These are phyloP conservation scores for Calosoma granatense DNA, from an alignment of 1,140 invertebrate species.

Conservation along the genomic window DNA sequence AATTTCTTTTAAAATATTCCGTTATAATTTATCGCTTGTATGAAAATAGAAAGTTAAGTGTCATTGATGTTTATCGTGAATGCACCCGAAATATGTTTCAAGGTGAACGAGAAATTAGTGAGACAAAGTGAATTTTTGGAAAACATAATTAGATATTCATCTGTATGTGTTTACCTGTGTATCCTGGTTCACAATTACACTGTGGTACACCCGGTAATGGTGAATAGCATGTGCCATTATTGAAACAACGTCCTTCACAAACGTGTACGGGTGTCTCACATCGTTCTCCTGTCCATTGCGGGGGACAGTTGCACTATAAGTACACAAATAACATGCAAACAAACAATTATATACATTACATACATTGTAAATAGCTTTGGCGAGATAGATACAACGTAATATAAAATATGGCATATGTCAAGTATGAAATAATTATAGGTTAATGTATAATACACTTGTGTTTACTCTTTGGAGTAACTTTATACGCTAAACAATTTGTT, in stretches of 20 bases:
- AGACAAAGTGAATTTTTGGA: too few relatives aligned
- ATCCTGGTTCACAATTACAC: slow-evolving; percentile 46
- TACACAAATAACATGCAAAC: not conserved
- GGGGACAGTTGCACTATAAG: slow-evolving; percentile 47
- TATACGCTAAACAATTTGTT: too few relatives aligned
- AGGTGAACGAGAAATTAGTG: too few relatives aligned
- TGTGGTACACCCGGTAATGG: slow-evolving; percentile 31
- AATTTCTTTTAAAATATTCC: too few relatives aligned
- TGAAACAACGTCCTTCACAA: slow-evolving; percentile 44
- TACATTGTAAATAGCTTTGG: slow-evolving; percentile 3
- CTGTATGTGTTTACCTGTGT: slow-evolving; percentile 36
- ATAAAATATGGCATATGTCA: not conserved
- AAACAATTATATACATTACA: not conserved
- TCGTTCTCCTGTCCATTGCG: slow-evolving; percentile 51
- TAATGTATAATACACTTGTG: too few relatives aligned
- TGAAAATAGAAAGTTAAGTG: too few relatives aligned
- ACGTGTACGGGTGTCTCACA: slow-evolving; percentile 48
- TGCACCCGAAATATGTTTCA: too few relatives aligned
- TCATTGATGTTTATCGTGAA: too few relatives aligned
- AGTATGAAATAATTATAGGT: too few relatives aligned
- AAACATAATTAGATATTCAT: too few relatives aligned
- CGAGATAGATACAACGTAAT: not conserved
- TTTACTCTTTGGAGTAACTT: too few relatives aligned
- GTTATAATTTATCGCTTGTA: too few relatives aligned
- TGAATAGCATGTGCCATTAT: slow-evolving; percentile 44